Conservation (phyloP, 2,797 vertebrate genomes). For the Oophaga sylvatica region DNA sequence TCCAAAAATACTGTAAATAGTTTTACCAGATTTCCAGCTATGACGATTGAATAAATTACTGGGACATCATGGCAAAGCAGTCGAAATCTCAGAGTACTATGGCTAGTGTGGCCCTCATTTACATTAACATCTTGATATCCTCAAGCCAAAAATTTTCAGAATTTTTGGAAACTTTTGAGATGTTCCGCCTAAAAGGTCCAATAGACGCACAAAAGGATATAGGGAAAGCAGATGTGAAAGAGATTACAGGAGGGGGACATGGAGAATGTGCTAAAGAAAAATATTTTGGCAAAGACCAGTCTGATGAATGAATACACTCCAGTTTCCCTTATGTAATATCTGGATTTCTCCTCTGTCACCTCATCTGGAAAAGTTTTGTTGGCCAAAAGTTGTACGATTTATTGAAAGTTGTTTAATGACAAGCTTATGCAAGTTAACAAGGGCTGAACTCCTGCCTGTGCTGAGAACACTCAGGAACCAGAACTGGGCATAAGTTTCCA, state of each 20-base stretch:
- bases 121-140: not conserved
- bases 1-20: not conserved
- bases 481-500: constrained; percentile 9
- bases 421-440: constrained; percentile 37
- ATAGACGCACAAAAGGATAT: constrained; percentile 1
- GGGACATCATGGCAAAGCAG: not conserved
- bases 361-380: constrained; percentile 43
- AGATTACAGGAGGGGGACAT: constrained; percentile 33
- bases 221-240: constrained; percentile 36
- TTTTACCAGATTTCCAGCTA: constrained; percentile 14
- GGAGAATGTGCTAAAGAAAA: constrained; percentile 13
- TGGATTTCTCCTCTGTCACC: constrained; percentile 53
- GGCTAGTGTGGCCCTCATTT: not conserved
- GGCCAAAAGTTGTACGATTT: constrained; percentile 33
- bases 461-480: constrained; percentile 28
- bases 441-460: constrained; percentile 12
- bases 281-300: constrained; percentile 33
- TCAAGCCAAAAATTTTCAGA: not conserved
- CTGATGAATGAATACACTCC: constrained; percentile 26
- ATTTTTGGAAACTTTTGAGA: not conserved
- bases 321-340: constrained; percentile 55
- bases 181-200: not conserved
- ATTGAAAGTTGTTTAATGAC: constrained; percentile 50
- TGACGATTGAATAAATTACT: constrained; percentile 10
- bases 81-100: not conserved